Base-by-base conservation (phyloP, 2,113 vertebrate species). In the Oreochromis aureus region DNA sequence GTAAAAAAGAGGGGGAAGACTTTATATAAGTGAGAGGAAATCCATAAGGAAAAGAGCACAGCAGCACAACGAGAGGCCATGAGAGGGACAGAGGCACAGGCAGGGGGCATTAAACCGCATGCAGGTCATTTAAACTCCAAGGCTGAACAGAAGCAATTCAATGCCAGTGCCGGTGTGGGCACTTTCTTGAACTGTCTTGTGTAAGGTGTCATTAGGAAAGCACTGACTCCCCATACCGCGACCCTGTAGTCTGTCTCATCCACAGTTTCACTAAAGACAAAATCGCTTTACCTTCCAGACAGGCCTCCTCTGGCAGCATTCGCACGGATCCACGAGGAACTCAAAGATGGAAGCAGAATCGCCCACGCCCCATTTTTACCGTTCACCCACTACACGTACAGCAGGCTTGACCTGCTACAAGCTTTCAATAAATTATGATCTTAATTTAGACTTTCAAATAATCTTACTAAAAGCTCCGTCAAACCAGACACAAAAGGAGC, bases 41-140 rank as follows among this genome's bases (percentile, higher is more conserved):
- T 93, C 87, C 87, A 92, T 95, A 90, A 92, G 90, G 82, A 93
- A 90, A 86, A 94, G 92, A 96, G 94, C 94, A 96, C 90, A 94
- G 94, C 95, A 96, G 95, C 95, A 96, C 95, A 95, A 95, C 92
- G 87, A 94, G 90, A 92, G 95, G 92, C 95, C 92, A 96, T 96
- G 88, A 95, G 94, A 88, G 88, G 91, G 92, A 93, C 93, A 91
- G 87, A 87, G 89, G 93, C 91, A 95, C 96, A 96, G 94, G 96
- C 94, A 95, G 80, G 95, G 90, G 94, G 89, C 83, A 81, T 88
- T 91, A 94, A 93, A 94, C 89, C 83, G 76, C 97, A 97, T 97
- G 97, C 97, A 97, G 91, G 95, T 93, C 92, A 96, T 97, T 97
- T 97, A 97, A 97, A 97, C 96, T 94, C 95, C 95, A 97, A 97